Percentiles rank a stretch among this genome's conserved stretches.
Evolutionary conservation across 1,140 invertebrate species (phyloP).

Genomic region (Halesus radiatus): DNA sequence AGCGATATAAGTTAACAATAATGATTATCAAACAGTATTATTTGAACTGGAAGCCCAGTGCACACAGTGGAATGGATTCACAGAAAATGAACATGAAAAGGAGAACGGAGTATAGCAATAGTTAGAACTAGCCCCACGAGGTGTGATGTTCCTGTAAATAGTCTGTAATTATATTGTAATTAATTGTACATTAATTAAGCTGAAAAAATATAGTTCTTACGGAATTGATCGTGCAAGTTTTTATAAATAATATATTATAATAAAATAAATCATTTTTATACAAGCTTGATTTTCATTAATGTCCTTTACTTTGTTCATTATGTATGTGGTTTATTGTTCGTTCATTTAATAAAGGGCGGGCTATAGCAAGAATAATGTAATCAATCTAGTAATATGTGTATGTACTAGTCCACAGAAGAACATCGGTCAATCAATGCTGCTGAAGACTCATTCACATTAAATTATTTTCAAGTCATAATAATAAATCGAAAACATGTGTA

Average conservation of each 20-base stretch:
- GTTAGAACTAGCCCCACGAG: background rate
- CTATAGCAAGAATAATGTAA: too few species aligned
- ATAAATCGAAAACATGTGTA: too few species aligned
- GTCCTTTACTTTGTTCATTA: too few species aligned
- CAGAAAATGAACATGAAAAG: background rate
- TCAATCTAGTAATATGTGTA: too few species aligned
- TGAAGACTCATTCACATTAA: too few species aligned
- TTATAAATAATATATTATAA: conserved; percentile 58
- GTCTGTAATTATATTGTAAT: conserved; percentile 37
- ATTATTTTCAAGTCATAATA: too few species aligned
- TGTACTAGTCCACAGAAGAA: too few species aligned
- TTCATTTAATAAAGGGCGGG: too few species aligned
- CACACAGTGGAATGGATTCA: background rate
- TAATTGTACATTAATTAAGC: conserved; percentile 47
- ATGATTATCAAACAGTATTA: conserved; percentile 18
- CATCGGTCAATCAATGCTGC: too few species aligned
- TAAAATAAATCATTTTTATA: conserved; percentile 58
- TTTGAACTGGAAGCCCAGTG: conserved; percentile 4
- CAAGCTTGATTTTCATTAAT: conserved; percentile 35
- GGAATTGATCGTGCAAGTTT: conserved; percentile 57
- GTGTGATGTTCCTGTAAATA: conserved; percentile 32
- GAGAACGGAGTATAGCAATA: background rate
- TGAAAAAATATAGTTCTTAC: conserved; percentile 53
- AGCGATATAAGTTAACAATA: too few species aligned
- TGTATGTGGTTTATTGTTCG: too few species aligned